Conservation (phyloP, 2,888 invertebrate genomes). For the Acrobasis suavella region DNA sequence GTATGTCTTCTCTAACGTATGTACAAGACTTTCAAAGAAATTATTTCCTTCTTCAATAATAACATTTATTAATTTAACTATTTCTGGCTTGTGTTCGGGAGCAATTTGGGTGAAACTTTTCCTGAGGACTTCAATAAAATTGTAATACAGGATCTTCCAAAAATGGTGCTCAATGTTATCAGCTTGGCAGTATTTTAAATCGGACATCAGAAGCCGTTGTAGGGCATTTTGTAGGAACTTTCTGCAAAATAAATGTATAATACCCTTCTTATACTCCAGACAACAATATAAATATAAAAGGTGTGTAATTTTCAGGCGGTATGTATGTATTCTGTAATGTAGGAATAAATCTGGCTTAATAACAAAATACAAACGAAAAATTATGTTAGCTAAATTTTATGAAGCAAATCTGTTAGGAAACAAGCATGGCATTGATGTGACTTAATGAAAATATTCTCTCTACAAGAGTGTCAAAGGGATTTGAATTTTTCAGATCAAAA, state of each 20-base stretch:
- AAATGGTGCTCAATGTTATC: constrained; percentile 94
- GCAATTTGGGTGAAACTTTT: constrained; percentile 85
- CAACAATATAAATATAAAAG: too few relatives aligned
- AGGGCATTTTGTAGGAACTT: constrained; percentile 86
- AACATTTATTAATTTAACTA: constrained; percentile 84
- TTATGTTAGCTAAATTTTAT: too few relatives aligned
- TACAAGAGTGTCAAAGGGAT: too few relatives aligned
- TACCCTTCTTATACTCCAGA: neutral
- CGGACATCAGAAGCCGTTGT: constrained; percentile 86
- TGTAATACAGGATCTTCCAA: constrained; percentile 95
- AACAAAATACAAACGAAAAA: too few relatives aligned
- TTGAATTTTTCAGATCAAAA: too few relatives aligned
- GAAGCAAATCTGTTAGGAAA: too few relatives aligned
- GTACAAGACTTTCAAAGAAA: constrained; percentile 90
- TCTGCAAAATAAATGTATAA: constrained; percentile 47
- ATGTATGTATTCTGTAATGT: too few relatives aligned
- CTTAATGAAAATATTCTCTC: too few relatives aligned
- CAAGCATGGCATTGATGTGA: too few relatives aligned
- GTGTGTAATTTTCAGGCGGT: too few relatives aligned
- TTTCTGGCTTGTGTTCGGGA: constrained; percentile 84
- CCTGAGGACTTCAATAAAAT: constrained; percentile 91
- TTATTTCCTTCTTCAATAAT: constrained; percentile 90
- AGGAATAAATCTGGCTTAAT: too few relatives aligned
- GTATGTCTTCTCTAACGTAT: constrained; percentile 88
- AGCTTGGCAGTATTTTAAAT: constrained; percentile 92